phyloP scores from a whole-genome alignment of 53 echinoderm and acorn worm species.

The Mesocentrotus franciscanus region DNA sequence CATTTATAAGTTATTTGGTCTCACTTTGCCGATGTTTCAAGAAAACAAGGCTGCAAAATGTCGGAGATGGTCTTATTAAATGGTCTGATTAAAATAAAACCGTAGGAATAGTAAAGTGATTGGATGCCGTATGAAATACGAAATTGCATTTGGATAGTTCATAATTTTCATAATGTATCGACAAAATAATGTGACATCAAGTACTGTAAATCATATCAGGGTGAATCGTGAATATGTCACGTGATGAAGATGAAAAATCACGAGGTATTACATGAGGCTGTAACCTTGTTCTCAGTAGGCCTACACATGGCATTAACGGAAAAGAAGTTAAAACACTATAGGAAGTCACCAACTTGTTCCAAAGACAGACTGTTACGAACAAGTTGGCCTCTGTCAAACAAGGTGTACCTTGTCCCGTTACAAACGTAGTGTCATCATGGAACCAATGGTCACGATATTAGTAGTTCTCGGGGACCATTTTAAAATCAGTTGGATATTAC shows the following conservation, averaged over 20 bases:
- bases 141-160: background rate
- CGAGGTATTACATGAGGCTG: background rate
- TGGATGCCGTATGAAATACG: background rate
- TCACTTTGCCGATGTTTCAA: background rate
- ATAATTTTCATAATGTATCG: background rate
- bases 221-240: background rate
- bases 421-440: background rate
- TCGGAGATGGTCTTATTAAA: background rate
- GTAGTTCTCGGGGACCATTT: background rate
- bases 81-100: background rate
- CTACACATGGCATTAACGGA: no score
- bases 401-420: background rate
- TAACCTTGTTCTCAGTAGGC: background rate
- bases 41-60: background rate
- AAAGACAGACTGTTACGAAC: background rate
- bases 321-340: background rate
- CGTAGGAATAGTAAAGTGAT: background rate
- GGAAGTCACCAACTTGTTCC: background rate
- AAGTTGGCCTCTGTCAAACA: background rate
- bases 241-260: background rate
- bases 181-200: background rate
- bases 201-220: background rate
- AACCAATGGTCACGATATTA: background rate
- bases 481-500: background rate
- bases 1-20: background rate